phyloP scores from a whole-genome alignment of 2,888 invertebrate species.

The Vannuccia rotundouncinata region DNA sequence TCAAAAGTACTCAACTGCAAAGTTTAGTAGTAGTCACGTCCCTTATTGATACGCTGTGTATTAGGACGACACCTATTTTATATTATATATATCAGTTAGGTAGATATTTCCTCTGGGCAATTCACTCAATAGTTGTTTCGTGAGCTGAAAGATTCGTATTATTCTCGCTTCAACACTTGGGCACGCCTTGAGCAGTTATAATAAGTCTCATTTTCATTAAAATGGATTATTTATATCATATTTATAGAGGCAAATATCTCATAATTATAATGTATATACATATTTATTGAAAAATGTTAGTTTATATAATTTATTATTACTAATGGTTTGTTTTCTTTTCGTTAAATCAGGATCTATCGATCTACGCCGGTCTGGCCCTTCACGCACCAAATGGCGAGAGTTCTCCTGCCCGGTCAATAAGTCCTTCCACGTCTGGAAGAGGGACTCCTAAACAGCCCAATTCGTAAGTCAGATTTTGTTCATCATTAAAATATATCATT shows the following conservation, averaged over 20 bases:
- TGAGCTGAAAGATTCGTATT: neutral
- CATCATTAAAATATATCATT: no score
- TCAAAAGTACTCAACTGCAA: neutral
- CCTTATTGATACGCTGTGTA: neutral
- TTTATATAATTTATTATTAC: no score
- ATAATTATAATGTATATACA: no score
- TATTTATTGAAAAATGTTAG: no score
- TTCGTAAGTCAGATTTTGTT: no score
- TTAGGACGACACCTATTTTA: neutral
- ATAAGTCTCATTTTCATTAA: no score
- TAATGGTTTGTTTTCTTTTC: no score
- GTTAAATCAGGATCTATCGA: neutral
- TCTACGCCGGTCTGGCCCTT: neutral
- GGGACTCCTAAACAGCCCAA: conserved; percentile 5
- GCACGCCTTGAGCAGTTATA: no score
- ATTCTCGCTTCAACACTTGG: neutral
- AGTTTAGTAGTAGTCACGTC: neutral
- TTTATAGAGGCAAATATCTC: no score
- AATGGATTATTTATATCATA: no score
- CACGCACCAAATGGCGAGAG: neutral
- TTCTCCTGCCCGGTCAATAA: neutral
- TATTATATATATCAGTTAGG: no score
- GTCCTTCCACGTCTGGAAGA: neutral
- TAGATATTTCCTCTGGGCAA: neutral
- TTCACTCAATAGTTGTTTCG: neutral